phyloP scores from a whole-genome alignment of 2,113 vertebrate genomes.

The Ictalurus furcatus region DNA sequence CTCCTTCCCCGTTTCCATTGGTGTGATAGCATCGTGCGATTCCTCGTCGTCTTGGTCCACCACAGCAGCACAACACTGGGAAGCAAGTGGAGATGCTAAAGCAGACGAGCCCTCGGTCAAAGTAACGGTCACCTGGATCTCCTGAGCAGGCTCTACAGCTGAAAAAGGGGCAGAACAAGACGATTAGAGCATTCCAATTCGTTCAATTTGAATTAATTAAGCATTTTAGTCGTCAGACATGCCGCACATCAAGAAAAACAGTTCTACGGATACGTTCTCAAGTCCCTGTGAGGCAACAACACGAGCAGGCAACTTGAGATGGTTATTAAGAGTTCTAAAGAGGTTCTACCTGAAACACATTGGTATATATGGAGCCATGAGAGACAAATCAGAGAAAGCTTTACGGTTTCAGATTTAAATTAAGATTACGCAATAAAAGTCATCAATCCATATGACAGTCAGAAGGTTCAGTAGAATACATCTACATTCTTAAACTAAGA shows the following conservation, averaged over 20 bases:
- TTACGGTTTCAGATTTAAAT: background rate
- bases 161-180: background rate
- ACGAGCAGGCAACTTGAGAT: background rate
- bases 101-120: slow-evolving; percentile 46
- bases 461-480: background rate
- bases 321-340: background rate
- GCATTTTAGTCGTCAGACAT: background rate
- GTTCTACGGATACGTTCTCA: background rate
- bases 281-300: background rate
- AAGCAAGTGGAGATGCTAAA: slow-evolving; percentile 58
- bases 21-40: slow-evolving; percentile 52
- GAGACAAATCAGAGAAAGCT: background rate
- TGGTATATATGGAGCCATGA: background rate
- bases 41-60: slow-evolving; percentile 53
- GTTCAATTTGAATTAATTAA: background rate
- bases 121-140: slow-evolving; percentile 58
- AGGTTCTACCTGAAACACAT: background rate
- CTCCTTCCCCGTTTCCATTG: slow-evolving; percentile 51
- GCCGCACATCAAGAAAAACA: background rate
- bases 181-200: background rate
- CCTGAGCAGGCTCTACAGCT: slow-evolving; percentile 53
- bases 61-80: slow-evolving; percentile 49
- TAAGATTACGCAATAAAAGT: background rate
- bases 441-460: background rate
- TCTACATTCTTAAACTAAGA: background rate